Evolutionary conservation across 1,140 invertebrate genomes (phyloP).

Genomic region (Ylistrum balloti): DNA sequence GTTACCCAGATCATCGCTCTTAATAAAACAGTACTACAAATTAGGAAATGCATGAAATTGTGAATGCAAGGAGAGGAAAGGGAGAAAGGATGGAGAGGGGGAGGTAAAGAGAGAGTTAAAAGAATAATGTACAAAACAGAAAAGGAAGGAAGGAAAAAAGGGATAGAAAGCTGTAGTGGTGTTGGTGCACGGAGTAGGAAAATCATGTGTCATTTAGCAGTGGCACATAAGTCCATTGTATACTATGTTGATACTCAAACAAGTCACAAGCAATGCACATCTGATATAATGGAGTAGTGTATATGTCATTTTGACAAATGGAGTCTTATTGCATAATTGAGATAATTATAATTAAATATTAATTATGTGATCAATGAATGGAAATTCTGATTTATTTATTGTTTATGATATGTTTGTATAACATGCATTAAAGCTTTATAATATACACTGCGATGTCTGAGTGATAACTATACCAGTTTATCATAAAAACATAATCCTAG

Average conservation of each 20-base stretch:
- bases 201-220: not conserved
- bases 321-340: not conserved
- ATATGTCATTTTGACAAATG: not conserved
- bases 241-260: not conserved
- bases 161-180: too few relatives aligned
- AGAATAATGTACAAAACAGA: too few relatives aligned
- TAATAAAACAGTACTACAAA: too few relatives aligned
- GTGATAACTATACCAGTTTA: too few relatives aligned
- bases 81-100: too few relatives aligned
- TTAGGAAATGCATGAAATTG: too few relatives aligned
- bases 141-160: too few relatives aligned
- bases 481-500: too few relatives aligned
- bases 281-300: not conserved
- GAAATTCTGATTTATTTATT: constrained; percentile 26
- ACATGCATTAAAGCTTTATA: not conserved
- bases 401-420: not conserved
- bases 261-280: not conserved
- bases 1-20: too few relatives aligned
- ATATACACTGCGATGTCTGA: not conserved
- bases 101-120: too few relatives aligned
- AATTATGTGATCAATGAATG: not conserved
- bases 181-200: not conserved
- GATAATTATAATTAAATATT: not conserved
- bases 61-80: too few relatives aligned
- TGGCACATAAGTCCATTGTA: not conserved